Evolutionary conservation across 2,888 invertebrate species (phyloP).

Genomic region (Alsophila aescularia): DNA sequence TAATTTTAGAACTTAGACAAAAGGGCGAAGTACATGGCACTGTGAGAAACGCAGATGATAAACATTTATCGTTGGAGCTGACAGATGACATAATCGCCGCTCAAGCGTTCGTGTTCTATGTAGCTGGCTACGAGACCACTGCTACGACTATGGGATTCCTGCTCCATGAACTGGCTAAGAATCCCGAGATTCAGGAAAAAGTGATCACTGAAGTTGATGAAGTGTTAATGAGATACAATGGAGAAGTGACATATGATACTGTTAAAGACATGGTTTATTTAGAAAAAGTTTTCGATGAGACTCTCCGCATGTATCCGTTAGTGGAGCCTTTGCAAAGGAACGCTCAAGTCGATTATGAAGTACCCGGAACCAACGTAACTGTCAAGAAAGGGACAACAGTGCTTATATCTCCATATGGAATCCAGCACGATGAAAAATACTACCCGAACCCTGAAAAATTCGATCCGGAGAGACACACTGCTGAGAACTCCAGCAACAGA

Average conservation of each 20-base stretch:
- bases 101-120: constrained; percentile 70
- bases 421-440: constrained; percentile 68
- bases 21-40: constrained; percentile 39
- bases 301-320: constrained; percentile 72
- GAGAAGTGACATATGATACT: constrained; percentile 60
- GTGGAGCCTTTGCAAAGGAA: constrained; percentile 61
- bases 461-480: constrained; percentile 73
- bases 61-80: constrained; percentile 41
- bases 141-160: constrained; percentile 64
- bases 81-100: constrained; percentile 60
- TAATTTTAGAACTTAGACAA: constrained; percentile 49
- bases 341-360: constrained; percentile 53
- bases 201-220: constrained; percentile 54
- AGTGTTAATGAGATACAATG: constrained; percentile 48
- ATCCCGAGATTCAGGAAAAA: constrained; percentile 65
- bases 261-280: constrained; percentile 66
- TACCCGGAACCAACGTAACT: constrained; percentile 59
- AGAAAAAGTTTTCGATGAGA: constrained; percentile 61
- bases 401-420: constrained; percentile 55
- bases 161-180: constrained; percentile 60
- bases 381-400: constrained; percentile 59
- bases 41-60: constrained; percentile 32
- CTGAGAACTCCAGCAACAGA: constrained; percentile 10
- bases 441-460: constrained; percentile 72
- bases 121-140: constrained; percentile 74